A percentile compares a stretch with the other conserved stretches of the same genome.
phyloP scores from a whole-genome alignment of 2,797 vertebrate genomes.

The Enteromius fasciolatus region DNA sequence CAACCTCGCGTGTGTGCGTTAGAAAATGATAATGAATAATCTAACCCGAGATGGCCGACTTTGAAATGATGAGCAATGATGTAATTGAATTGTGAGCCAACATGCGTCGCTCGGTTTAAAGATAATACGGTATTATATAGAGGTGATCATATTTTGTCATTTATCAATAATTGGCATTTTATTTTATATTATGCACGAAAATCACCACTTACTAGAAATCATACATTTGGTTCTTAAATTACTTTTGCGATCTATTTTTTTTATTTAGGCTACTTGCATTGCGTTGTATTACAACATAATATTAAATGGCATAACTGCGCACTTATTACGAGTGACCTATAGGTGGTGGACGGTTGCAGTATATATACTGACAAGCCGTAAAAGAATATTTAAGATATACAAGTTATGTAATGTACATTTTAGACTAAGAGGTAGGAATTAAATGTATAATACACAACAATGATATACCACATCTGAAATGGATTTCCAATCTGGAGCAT shows the following conservation, averaged over 20 bases:
- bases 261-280: constrained; percentile 7
- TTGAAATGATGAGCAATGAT: constrained; percentile 13
- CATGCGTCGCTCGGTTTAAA: not conserved
- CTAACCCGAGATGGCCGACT: constrained; percentile 9
- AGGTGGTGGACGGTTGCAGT: not conserved
- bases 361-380: not conserved
- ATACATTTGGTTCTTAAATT: not conserved
- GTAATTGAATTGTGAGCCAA: constrained; percentile 8
- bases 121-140: not conserved
- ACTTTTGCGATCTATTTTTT: not conserved
- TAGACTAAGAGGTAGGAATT: not conserved
- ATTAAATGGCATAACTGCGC: not conserved
- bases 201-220: not conserved
- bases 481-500: not conserved
- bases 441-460: not conserved
- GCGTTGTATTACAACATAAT: constrained; percentile 10
- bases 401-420: not conserved
- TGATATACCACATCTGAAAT: not conserved
- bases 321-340: not conserved
- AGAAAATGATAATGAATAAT: constrained; percentile 5
- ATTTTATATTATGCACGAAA: not conserved
- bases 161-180: not conserved
- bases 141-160: not conserved
- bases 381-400: not conserved
- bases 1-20: not conserved